These are phyloP conservation scores for Forbesichthys papilliferus DNA, from an alignment of 2,113 vertebrate species.

Conservation along the genomic window DNA sequence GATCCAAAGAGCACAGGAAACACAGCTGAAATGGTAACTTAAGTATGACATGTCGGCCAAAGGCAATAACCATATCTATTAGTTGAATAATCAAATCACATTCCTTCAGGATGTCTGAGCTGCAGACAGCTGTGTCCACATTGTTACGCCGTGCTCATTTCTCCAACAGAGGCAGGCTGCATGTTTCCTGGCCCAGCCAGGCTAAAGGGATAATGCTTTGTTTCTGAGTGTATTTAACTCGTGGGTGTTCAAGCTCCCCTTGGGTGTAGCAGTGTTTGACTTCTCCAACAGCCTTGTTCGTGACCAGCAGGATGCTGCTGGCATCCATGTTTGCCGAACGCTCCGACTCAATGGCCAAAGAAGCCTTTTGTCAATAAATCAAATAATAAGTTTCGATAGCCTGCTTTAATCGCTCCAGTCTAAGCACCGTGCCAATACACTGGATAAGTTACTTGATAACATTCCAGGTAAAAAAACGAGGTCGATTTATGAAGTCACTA, in stretches of 20 bases:
- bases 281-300: constrained; percentile 48
- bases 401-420: neutral
- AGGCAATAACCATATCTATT: too few relatives aligned
- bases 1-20: too few relatives aligned
- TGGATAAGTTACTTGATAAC: constrained; percentile 10
- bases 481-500: constrained; percentile 12
- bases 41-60: too few relatives aligned
- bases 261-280: constrained; percentile 70
- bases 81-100: too few relatives aligned
- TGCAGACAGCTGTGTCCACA: too few relatives aligned
- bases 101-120: too few relatives aligned
- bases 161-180: constrained; percentile 8
- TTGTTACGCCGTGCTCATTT: too few relatives aligned
- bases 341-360: constrained; percentile 26
- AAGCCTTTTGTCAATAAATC: constrained; percentile 44
- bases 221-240: constrained; percentile 45
- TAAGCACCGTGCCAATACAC: too few relatives aligned
- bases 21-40: too few relatives aligned
- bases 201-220: constrained; percentile 26
- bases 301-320: constrained; percentile 59
- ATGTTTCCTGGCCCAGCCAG: constrained; percentile 8
- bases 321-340: constrained; percentile 64
- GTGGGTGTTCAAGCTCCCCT: constrained; percentile 26
- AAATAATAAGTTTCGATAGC: constrained; percentile 15
- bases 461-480: neutral